These are phyloP conservation scores for Colius striatus DNA, from an alignment of 2,113 vertebrate species.

Conservation along the genomic window DNA sequence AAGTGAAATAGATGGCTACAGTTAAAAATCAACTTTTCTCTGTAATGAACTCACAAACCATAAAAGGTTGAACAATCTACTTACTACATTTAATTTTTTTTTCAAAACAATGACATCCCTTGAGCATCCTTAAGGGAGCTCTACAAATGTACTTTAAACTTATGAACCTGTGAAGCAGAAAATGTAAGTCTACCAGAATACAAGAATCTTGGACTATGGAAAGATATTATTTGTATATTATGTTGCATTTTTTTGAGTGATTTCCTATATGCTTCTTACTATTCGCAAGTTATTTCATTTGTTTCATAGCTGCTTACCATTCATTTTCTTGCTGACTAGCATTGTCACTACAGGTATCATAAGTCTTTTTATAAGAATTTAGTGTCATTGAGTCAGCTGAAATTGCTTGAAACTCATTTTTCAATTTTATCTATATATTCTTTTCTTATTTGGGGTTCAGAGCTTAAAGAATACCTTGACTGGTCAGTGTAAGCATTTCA, in stretches of 20 bases:
- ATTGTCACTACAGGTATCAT: background rate
- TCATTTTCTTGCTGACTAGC: background rate
- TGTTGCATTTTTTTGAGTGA: background rate
- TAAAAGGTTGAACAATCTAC: background rate
- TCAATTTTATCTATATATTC: background rate
- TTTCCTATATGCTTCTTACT: background rate
- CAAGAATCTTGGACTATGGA: background rate
- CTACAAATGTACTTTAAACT: background rate
- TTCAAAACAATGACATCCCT: accelerated
- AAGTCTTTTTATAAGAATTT: background rate
- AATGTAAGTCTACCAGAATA: background rate
- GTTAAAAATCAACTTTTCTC: background rate
- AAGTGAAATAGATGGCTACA: background rate
- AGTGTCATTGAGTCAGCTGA: background rate
- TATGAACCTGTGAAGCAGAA: background rate
- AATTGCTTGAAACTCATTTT: background rate
- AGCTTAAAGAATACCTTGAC: background rate
- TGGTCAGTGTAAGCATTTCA: background rate
- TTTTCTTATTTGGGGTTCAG: background rate
- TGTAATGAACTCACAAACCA: background rate
- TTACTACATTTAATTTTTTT: background rate
- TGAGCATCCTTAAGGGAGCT: background rate
- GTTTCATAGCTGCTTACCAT: background rate
- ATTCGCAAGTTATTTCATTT: background rate
- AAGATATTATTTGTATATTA: background rate